Evolutionary conservation across 30 jellyfish, hydroid and myxozoan species (phyloP).

Genomic region (Sanderia malayensis): DNA sequence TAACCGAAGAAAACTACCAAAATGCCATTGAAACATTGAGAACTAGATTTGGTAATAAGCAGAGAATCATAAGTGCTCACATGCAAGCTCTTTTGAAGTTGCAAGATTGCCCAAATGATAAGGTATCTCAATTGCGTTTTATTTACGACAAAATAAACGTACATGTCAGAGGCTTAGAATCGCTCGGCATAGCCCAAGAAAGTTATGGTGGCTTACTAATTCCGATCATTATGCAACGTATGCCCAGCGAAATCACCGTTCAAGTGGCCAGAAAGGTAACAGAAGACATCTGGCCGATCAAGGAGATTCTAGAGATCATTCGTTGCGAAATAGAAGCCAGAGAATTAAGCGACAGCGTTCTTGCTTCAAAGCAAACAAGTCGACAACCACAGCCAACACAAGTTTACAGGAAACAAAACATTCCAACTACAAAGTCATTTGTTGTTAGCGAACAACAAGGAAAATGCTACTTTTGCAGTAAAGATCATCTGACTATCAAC

Average conservation of each 20-base stretch:
- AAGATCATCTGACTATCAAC: too few species aligned
- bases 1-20: slow-evolving; percentile 35
- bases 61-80: slow-evolving; percentile 51
- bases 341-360: slow-evolving; percentile 30
- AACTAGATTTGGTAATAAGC: slow-evolving; percentile 49
- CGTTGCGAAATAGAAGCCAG: slow-evolving; percentile 57
- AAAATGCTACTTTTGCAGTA: too few species aligned
- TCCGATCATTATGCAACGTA: slow-evolving; percentile 47
- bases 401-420: too few species aligned
- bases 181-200: slow-evolving; percentile 34
- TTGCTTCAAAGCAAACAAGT: slow-evolving; percentile 6
- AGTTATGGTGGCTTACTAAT: slow-evolving; percentile 59
- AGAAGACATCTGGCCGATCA: slow-evolving; percentile 59
- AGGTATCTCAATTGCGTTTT: not conserved
- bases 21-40: slow-evolving; percentile 41
- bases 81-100: slow-evolving; percentile 54
- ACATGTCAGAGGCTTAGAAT: slow-evolving; percentile 57
- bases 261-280: slow-evolving; percentile 46
- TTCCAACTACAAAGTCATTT: too few species aligned
- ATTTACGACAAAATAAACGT: slow-evolving; percentile 44
- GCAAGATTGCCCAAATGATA: slow-evolving; percentile 10
- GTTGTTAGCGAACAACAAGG: not conserved
- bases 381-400: too few species aligned
- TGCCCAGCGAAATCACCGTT: slow-evolving; percentile 33
- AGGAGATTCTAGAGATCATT: slow-evolving; percentile 27